Base-by-base conservation (phyloP, 2,888 invertebrate species). In the Coenonympha arcania region DNA sequence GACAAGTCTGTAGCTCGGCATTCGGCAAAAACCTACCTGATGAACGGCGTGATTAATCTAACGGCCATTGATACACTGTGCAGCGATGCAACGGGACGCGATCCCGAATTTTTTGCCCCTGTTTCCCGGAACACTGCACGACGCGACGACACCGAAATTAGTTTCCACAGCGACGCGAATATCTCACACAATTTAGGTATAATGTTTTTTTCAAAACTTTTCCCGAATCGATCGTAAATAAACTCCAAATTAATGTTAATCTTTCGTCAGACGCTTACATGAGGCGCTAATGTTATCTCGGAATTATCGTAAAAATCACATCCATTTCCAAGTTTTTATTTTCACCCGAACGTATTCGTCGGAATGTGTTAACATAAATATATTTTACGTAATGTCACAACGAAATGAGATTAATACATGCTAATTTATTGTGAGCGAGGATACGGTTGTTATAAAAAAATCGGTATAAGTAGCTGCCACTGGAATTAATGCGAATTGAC, bases 11-110 rank as follows among this genome's bases (percentile, higher is more conserved):
- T 18, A 18, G 13, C 11, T n/a, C 28, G 28, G n/a, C n/a, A n/a
- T n/a, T n/a, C n/a, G n/a, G n/a, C 24, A 33, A 43, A 34, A 34
- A 49, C 36, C 31, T 50, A 61, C 60, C 62, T 57, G 63, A 63
- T 62, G 55, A 54, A 54, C 48, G 56, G 57, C 52, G 52, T 55
- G 54, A 62, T 61, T 56, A 62, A 60, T 61, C 56, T 59, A 48
- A 47, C 63, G 62, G 64, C n/a, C n/a, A n/a, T n/a, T n/a, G n/a
- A 62, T 54, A 56, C 60, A 61, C 49, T 51, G 37, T 24, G 39
- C 6, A 13, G 15, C 15, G 6, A 8, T 4, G 39, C 55, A 55
- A 56, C 62, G 60, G 61, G 60, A 61, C 52, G 40, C 31, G 42
- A 34, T 40, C 45, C 41, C 41, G 24, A 31, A 43, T 47, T 56